Conservation (phyloP, 2,888 invertebrate species). For the Meandrusa payeni region DNA sequence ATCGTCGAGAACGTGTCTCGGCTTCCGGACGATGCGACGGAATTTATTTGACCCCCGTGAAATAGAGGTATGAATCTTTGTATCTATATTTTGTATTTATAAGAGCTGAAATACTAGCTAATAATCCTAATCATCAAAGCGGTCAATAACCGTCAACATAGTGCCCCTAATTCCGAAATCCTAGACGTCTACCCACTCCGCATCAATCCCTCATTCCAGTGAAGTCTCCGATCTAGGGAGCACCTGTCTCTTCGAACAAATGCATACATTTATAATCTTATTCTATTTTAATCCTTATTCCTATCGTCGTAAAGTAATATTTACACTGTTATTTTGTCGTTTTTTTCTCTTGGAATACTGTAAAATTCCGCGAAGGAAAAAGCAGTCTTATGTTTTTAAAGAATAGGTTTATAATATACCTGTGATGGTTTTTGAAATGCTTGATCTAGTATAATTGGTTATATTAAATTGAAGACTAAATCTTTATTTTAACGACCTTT, state of each 20-base stretch:
- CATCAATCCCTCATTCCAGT: conserved; percentile 30
- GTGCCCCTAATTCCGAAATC: conserved; percentile 20
- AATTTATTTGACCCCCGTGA: no score
- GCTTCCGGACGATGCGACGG: no score
- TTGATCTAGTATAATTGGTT: conserved; percentile 21
- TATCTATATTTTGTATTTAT: no score
- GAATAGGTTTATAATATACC: no score
- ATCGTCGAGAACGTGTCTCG: no score
- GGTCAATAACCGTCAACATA: conserved; percentile 12
- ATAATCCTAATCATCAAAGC: no score
- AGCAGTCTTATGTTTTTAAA: no score
- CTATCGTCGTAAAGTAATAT: background rate
- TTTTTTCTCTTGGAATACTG: background rate
- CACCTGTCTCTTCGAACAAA: conserved; percentile 18
- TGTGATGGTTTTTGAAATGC: background rate
- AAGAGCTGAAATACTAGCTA: no score
- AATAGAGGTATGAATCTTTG: no score
- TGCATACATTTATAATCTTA: conserved; percentile 2
- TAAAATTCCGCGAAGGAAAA: background rate
- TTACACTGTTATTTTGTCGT: background rate
- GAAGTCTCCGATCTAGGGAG: conserved; percentile 25
- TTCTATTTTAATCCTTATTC: conserved; percentile 1
- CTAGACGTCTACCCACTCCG: conserved; percentile 15
- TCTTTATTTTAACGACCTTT: conserved; percentile 21
- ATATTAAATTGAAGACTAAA: conserved; percentile 22